phyloP scores from a whole-genome alignment of 2,113 vertebrate genomes.

The Triplophysa tibetana region DNA sequence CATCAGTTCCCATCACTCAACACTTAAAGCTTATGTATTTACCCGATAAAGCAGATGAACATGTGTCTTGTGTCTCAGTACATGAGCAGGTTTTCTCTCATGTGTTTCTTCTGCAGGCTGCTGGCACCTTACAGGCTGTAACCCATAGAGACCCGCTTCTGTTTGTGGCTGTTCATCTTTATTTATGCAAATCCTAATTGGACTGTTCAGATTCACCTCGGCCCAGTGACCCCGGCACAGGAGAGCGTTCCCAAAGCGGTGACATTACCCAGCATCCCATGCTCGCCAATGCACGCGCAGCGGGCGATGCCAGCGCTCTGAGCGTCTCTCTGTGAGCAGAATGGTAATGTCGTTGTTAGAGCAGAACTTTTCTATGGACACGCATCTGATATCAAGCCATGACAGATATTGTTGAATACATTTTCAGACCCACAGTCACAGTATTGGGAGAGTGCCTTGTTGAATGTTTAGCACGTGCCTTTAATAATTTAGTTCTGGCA shows the following conservation, averaged over 20 bases:
- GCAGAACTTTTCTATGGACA: conserved; percentile 54
- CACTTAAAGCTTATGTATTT: too few species aligned
- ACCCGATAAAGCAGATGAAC: not conserved
- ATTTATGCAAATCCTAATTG: conserved; percentile 75
- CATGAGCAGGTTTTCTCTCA: not conserved
- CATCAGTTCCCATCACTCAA: too few species aligned
- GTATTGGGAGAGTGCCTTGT: not conserved
- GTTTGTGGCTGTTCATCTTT: conserved; percentile 20
- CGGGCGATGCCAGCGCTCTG: conserved; percentile 31
- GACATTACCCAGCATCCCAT: conserved; percentile 39
- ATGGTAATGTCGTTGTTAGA: conserved; percentile 70
- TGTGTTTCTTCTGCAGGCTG: not conserved
- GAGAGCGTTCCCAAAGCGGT: not conserved
- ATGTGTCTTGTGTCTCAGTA: not conserved
- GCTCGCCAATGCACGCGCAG: conserved; percentile 14
- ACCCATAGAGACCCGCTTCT: not conserved
- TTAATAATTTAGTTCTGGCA: conserved; percentile 3
- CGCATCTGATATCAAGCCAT: conserved; percentile 10
- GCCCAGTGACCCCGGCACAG: conserved; percentile 66
- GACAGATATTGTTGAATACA: not conserved
- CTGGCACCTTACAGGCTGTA: not conserved
- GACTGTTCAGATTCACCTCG: conserved; percentile 65
- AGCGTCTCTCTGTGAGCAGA: conserved; percentile 62
- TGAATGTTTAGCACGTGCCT: not conserved
- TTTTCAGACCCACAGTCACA: not conserved